Base-by-base conservation (phyloP, 1,140 invertebrate genomes). In the Tetraneura akinire region DNA sequence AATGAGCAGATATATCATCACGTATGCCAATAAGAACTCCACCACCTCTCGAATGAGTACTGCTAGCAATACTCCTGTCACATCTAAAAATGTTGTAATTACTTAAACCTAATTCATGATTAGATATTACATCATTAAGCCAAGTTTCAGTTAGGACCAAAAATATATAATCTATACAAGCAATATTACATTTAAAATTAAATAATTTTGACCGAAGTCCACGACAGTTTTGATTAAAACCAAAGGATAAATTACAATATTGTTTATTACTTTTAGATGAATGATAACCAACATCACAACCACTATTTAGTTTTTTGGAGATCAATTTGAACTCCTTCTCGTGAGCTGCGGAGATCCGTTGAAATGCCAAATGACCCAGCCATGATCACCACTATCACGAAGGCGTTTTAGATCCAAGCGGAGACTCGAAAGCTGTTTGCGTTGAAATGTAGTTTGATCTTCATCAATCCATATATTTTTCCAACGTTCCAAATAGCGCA, bases 171-270 rank as follows among this genome's bases (percentile, higher is more conserved):
- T n/a, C n/a, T n/a, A n/a, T n/a, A n/a, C n/a, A n/a, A n/a, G n/a
- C n/a, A n/a, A n/a, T n/a, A n/a, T n/a, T n/a, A n/a, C n/a, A n/a
- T n/a, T n/a, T 37, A 66, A 66, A 66, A 66, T 66, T 42, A 42
- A 42, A 66, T 42, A 66, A 42, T 8, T 66, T 66, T 37, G 62
- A 37, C 32, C 18, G 37, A 66, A 37, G 29, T 66, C n/a, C 62
- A 37, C 62, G 37, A 3, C 18, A 66, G 62, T 66, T 66, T 66
- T 66, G 62, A 66, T 66, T n/a, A 42, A 66, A 42, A 42, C 62
- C 62, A 42, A 66, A 32, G 42, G 32, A 66, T n/a, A 4, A 8
- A 66, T 66, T 42, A 42, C 32, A 66, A 66, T 42, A 66, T 37
- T 62, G 8, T 57, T 66, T 66, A 13, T 21, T 37, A 66, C 62